Base-by-base conservation (phyloP, 2,797 vertebrate species). In the Vespertilio murinus region DNA sequence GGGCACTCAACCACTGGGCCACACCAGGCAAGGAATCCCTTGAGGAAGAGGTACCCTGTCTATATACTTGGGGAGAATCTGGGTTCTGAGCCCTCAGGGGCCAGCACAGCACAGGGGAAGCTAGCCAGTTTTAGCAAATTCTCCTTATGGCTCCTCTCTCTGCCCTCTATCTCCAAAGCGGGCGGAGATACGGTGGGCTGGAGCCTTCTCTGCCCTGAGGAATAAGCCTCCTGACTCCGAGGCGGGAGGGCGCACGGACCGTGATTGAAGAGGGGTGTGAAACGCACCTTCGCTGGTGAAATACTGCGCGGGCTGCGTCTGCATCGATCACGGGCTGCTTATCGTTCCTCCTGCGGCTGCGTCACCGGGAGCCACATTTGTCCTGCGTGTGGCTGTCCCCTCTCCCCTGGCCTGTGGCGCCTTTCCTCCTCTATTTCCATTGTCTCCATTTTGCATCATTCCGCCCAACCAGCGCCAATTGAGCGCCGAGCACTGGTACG, bases 231-330 rank as follows among this genome's bases (percentile, higher is more conserved):
- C 4, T 8, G 88, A 49, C 84, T 73, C 33, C 0, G 35, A 80
- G 61, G 61, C 25, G 67, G 95, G 52, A 87, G 84, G 92, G 90
- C 74, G 35, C 45, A 42, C 22, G 0, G 64, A 30, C 22, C 0
- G 0, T 83, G 88, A 86, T 69, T 77, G 70, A 89, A 73, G 91
- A 83, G 82, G 65, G 79, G 42, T 40, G 49, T n/a, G 90, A 83
- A 85, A 77, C 38, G 30, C 52, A 14, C 74, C 40, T 8, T 56
- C 6, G 85, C 45, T 82, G 61, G 23, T 91, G 42, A 88, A 93
- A 93, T 73, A 71, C 20, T 28, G 30, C 2, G 45, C 49, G 0
- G 1, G 25, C 12, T 25, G 64, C 1, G 0, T 71, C 70, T 1
- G 6, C 91, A 81, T 91, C 92, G 28, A 8, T 94, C 96, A 79